Base-by-base conservation (phyloP, 1,140 invertebrate species). In the Caenorhabditis inopinata region DNA sequence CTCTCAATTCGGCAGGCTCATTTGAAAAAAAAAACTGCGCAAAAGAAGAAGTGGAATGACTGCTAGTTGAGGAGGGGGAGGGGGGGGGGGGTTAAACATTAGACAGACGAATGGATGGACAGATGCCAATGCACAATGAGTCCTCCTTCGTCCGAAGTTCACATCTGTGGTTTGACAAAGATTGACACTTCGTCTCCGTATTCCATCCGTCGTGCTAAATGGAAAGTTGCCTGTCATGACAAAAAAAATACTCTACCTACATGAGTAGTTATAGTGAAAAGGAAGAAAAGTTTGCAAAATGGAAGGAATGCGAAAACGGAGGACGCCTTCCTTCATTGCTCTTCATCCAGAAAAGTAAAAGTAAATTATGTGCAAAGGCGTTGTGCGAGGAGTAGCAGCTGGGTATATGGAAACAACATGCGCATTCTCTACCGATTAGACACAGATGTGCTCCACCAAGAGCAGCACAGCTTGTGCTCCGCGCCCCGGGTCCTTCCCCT, bases 401-500 rank as follows among this genome's bases (percentile, higher is more conserved):
- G 58, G 58, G n/a, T 38, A 68, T 68, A 68, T 68, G 58, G 58
- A 68, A 68, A 68, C 58, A 68, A 68, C 58, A 68, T 68, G 58
- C 58, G 58, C 58, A 38, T 68, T 68, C 58, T 42, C 58, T 58
- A 58, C 51, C 58, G 58, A 68, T 68, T 68, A 68, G 58, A 68
- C 58, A 68, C 58, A 68, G 58, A 68, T 68, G 58, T 68, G 58
- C 32, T 27, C 32, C 58, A 35, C 51, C 51, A 42, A 12, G 58
- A 68, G 58, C n/a, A n/a, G n/a, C 58, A 68, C 58, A 68, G 58
- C 58, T 68, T 68, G 58, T 68, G 58, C 58, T 68, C 58, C 25
- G 51, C n/a, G n/a, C 11, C 51, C 51, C 51, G 7, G 7, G 32
- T 4, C 32, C 51, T n/a, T 21, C 49, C 14, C 27, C 51, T 9